Evolutionary conservation across 2,113 vertebrate species (phyloP).

Genomic region (Hiodon alosoides): DNA sequence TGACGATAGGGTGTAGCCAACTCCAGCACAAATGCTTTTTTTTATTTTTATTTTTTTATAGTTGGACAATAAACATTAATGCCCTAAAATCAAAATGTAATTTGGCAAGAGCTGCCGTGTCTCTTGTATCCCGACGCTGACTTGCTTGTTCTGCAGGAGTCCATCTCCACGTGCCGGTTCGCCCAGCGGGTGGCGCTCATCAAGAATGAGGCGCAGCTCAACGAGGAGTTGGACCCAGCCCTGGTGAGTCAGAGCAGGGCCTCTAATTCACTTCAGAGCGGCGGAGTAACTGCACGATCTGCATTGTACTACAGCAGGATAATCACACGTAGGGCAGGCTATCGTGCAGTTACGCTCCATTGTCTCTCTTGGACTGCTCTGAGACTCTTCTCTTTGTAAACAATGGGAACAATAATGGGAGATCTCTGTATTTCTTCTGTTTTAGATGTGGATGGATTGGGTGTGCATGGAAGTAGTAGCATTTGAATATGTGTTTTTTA

Average conservation of each 20-base stretch:
- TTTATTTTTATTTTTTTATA: neutral
- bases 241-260: slow-evolving; percentile 65
- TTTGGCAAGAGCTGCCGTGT: neutral
- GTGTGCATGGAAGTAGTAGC: neutral
- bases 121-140: neutral
- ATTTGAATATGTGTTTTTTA: neutral
- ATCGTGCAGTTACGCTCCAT: neutral
- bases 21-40: too few species aligned
- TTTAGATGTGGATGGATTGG: neutral
- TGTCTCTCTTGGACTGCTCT: neutral
- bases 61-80: neutral
- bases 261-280: neutral
- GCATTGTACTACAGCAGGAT: neutral
- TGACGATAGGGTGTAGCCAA: too few species aligned
- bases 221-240: slow-evolving; percentile 87
- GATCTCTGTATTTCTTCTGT: neutral
- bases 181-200: slow-evolving; percentile 90
- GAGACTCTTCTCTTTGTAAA: neutral
- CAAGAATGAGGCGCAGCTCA: slow-evolving; percentile 87
- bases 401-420: too few species aligned
- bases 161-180: slow-evolving; percentile 93
- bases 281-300: neutral
- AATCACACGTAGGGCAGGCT: neutral
- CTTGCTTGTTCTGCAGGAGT: slow-evolving; percentile 66
- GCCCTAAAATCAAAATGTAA: neutral